Evolutionary conservation across 2,797 vertebrate genomes (phyloP), one percentile per base, ranked within the genome.

Genomic region (Acanthurus lineatus): DNA sequence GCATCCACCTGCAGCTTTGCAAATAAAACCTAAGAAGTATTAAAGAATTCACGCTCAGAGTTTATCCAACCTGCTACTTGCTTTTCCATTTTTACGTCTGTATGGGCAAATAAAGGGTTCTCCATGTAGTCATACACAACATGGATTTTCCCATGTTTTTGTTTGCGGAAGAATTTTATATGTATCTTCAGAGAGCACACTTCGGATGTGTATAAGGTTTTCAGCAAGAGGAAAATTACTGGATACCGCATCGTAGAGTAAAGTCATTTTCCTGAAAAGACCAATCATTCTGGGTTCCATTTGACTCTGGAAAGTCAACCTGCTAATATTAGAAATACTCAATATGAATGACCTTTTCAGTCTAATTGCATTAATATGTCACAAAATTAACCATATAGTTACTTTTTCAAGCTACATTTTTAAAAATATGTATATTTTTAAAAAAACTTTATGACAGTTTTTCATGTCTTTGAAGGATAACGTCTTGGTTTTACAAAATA

Each of bases 121-220:
- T 88, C 84, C 81, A 42, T 25, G 65, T 35, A 80, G 72, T 83
- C 80, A 81, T 71, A 68, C 83, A 52, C 81, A 74, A 90, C 86
- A 79, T 83, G 79, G 83, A 90, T 86, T 91, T 93, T 92, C 88
- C 91, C 89, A 77, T 88, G 83, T 94, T 94, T 93, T 83, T 93
- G 79, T 91, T 94, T 93, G 81, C 7, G 89, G 90, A 93, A 88
- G 85, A 83, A 88, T 69, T 93, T 89, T 88, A 87, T 88, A 82
- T 84, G 82, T 86, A 76, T 89, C 85, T 69, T 85, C 87, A 86
- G 76, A 78, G 73, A 73, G 73, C 77, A 74, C 69, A 62, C 70
- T 65, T 78, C 65, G 72, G 68, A 83, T 83, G 60, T 83, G 68
- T 82, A 76, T 45, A 62, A 1, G 20, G 12, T 56, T 86, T 86